phyloP scores from a whole-genome alignment of 2,113 vertebrate genomes.

The Malaclemys terrapin region DNA sequence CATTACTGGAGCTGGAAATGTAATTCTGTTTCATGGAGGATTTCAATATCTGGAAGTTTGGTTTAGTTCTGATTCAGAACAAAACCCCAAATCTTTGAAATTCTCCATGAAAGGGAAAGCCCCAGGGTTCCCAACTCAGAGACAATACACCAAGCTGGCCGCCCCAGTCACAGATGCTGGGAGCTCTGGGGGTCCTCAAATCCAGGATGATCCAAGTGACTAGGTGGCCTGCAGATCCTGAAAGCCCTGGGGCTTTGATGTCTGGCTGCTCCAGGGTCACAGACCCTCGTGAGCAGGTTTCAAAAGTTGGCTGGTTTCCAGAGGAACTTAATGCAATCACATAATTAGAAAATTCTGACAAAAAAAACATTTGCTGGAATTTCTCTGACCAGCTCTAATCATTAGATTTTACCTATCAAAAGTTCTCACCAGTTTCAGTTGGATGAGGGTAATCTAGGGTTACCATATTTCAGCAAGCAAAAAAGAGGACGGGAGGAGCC shows the following conservation, averaged over 20 bases:
- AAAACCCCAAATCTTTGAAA: conserved; percentile 38
- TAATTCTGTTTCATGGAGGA: conserved; percentile 17
- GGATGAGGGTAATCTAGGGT: background rate
- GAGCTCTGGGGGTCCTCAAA: background rate
- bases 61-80: conserved; percentile 48
- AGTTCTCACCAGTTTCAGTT: fast-evolving
- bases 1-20: conserved; percentile 7
- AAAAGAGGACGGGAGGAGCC: no score
- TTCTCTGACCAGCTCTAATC: background rate
- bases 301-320: background rate
- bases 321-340: background rate
- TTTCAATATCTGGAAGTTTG: conserved; percentile 54
- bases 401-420: background rate
- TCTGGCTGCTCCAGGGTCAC: background rate
- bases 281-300: background rate
- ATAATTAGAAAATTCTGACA: background rate
- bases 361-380: background rate
- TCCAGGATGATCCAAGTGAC: background rate
- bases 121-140: conserved; percentile 20
- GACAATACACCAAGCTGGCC: conserved; percentile 46
- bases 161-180: conserved; percentile 37
- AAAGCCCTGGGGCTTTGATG: background rate
- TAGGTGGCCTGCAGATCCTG: background rate
- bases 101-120: background rate
- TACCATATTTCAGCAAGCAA: no score